Evolutionary conservation across 30 jellyfish, hydroid and myxozoan species (phyloP).

Genomic region (Hydractinia echinata): DNA sequence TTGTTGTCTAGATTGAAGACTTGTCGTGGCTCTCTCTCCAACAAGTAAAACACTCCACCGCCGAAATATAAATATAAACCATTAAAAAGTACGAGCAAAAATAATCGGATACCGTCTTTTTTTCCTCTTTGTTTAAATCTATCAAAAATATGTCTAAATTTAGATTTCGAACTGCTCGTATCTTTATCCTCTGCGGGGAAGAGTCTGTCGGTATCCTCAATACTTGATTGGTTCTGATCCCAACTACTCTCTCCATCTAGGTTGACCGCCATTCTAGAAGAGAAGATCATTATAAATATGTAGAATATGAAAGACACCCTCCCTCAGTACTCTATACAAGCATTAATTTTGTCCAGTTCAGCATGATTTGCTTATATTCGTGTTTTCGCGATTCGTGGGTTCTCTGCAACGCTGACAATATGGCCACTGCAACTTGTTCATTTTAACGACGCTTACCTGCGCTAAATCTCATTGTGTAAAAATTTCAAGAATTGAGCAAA

Average conservation of each 20-base stretch:
- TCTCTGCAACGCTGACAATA: too few relatives aligned
- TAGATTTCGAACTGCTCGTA: neutral
- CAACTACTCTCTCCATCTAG: neutral
- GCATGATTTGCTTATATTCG: too few relatives aligned
- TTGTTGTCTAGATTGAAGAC: conserved; percentile 31
- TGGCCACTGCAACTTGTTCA: too few relatives aligned
- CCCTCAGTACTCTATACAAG: too few relatives aligned
- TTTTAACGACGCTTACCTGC: too few relatives aligned
- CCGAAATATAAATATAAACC: conserved; percentile 80
- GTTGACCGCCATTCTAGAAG: neutral
- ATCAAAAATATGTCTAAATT: neutral
- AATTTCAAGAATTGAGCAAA: too few relatives aligned
- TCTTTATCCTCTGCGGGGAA: conserved; percentile 1
- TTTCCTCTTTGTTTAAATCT: neutral
- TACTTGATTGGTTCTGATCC: neutral
- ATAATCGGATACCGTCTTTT: conserved; percentile 33
- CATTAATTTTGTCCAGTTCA: too few relatives aligned
- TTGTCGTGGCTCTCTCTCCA: conserved; percentile 42
- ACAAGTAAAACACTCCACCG: conserved; percentile 69
- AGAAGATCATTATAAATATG: neutral
- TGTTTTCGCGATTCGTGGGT: too few relatives aligned
- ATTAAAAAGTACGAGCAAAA: conserved; percentile 59
- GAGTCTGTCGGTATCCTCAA: neutral
- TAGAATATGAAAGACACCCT: too few relatives aligned
- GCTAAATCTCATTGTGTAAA: too few relatives aligned